Base-by-base conservation (phyloP, 2,797 vertebrate species). In the Euthynnus affinis region DNA sequence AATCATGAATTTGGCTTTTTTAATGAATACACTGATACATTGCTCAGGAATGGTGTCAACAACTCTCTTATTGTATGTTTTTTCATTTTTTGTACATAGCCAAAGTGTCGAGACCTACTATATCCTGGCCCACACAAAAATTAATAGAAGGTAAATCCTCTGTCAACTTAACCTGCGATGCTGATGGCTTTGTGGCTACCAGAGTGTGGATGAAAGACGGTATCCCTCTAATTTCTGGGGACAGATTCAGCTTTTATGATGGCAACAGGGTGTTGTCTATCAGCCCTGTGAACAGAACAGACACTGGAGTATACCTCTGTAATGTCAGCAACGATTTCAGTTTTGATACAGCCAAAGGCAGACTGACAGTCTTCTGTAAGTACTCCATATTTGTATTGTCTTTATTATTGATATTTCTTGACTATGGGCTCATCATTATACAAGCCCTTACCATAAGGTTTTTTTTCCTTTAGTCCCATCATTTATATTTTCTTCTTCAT, bases 181-280 rank as follows among this genome's bases (percentile, higher is more conserved):
- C 76, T 4, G 46, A 53, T 8, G 44, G 81, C 29, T n/a, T 17
- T 0, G 13, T 73, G 22, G 40, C 40, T 10, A 10, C 15, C 52
- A 84, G 62, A 64, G 57, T 63, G 53, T 92, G 90, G 91, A 55
- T 57, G 60, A 92, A 87, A 66, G 71, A 86, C 20, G 85, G 88
- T 57, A 37, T 56, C 49, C 62, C 77, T 20, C 67, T 91, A 37
- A 71, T 60, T 32, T 10, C 83, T 52, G 83, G 82, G n/a, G 82
- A 22, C 18, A 73, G 71, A 51, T 53, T 80, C 55, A 83, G 12
- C 44, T 62, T 92, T 59, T 60, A 76, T 5, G 55, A 81, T 2
- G 70, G 80, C 34, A 79, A 81, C 78, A 81, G 77, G 58, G 71
- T 83, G 6, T 20, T 90, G 71, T 82, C 72, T 0, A 74, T 92